phyloP scores from a whole-genome alignment of 2,113 vertebrate genomes.

The Chionis minor region DNA sequence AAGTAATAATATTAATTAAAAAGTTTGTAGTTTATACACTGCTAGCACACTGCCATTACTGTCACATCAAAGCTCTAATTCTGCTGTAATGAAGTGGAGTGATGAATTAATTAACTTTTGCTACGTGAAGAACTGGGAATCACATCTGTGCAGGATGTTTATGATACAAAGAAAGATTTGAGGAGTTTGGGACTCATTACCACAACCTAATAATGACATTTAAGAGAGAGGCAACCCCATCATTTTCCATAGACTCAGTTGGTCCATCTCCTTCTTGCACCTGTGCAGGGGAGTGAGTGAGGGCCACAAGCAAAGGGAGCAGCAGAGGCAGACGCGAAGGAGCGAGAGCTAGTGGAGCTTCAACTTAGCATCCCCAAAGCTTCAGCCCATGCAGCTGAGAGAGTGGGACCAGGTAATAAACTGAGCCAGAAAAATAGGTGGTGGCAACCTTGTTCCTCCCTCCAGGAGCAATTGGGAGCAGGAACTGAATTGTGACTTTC shows the following conservation, averaged over 20 bases:
- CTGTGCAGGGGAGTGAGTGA: background rate
- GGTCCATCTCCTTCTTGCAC: background rate
- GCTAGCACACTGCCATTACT: background rate
- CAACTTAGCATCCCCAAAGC: background rate
- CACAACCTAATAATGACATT: background rate
- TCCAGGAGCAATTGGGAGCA: background rate
- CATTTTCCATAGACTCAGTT: background rate
- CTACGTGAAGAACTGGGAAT: background rate
- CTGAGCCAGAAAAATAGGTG: background rate
- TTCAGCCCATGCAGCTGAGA: background rate
- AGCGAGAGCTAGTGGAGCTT: background rate
- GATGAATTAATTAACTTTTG: conserved; percentile 7
- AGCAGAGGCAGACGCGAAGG: background rate
- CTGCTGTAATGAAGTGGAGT: background rate
- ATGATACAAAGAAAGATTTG: background rate
- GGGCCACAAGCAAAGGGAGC: background rate
- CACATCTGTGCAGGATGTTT: conserved; percentile 3
- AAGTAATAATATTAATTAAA: background rate
- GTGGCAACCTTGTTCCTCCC: background rate
- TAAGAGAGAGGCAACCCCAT: background rate
- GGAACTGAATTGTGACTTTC: conserved; percentile 33
- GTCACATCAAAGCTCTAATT: background rate
- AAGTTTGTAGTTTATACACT: background rate
- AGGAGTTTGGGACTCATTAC: background rate
- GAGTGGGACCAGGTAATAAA: background rate